phyloP scores from a whole-genome alignment of 2,888 invertebrate genomes.

The Macrophya alboannulata region DNA sequence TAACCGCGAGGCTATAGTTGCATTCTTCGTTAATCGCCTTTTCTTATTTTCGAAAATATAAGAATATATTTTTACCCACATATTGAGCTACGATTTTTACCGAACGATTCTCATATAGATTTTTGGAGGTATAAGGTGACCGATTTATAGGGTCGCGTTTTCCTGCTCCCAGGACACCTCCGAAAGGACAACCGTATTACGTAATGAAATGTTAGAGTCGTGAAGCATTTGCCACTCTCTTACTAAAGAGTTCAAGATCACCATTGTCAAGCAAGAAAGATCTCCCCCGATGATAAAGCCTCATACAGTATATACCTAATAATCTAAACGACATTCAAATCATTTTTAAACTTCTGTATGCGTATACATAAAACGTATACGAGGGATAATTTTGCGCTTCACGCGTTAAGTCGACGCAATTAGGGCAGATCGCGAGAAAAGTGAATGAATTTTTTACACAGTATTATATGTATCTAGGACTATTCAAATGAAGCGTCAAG shows the following conservation, averaged over 20 bases:
- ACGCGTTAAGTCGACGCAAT: neutral
- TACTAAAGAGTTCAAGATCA: slow-evolving; percentile 55
- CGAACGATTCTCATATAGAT: neutral
- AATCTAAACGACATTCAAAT: neutral
- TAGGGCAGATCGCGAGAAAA: neutral
- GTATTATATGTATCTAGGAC: neutral
- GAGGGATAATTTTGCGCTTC: neutral
- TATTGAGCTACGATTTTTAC: neutral
- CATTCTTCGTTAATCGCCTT: neutral
- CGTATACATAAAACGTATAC: neutral
- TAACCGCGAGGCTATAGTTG: neutral
- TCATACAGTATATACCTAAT: neutral
- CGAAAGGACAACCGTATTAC: slow-evolving; percentile 36
- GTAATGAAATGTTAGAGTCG: slow-evolving; percentile 46
- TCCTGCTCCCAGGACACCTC: neutral
- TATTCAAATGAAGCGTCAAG: too few species aligned
- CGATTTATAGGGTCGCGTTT: neutral
- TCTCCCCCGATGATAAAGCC: neutral
- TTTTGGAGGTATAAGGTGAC: neutral
- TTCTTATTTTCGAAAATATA: neutral
- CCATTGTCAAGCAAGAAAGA: slow-evolving; percentile 28
- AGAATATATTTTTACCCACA: neutral
- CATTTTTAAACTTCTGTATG: neutral
- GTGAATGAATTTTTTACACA: neutral
- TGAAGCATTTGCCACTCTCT: slow-evolving; percentile 53